phyloP scores from a whole-genome alignment of 2,888 invertebrate genomes.

The Argyresthia goedartella region DNA sequence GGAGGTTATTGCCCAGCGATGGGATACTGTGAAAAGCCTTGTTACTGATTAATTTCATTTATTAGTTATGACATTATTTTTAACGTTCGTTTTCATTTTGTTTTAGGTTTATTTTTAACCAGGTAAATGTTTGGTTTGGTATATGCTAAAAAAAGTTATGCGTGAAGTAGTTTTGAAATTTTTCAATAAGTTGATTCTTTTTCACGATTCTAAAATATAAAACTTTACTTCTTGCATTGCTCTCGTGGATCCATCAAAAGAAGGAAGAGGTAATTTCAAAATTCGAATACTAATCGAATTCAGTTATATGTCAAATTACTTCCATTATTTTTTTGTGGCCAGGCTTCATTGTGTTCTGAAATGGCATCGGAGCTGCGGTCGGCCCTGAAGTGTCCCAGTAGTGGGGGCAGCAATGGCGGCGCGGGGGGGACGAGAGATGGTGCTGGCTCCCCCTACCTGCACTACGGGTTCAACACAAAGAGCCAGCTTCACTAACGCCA shows the following conservation, averaged over 20 bases:
- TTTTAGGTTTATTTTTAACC: slow-evolving; percentile 65
- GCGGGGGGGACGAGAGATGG: slow-evolving; percentile 52
- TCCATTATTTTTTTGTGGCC: slow-evolving; percentile 13
- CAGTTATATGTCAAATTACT: slow-evolving; percentile 5
- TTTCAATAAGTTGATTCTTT: neutral
- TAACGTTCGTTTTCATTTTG: slow-evolving; percentile 28
- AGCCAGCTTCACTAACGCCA: slow-evolving; percentile 64
- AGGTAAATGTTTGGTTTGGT: slow-evolving; percentile 19
- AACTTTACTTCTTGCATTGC: neutral
- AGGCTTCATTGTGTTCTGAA: slow-evolving; percentile 80
- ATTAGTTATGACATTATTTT: slow-evolving; percentile 5
- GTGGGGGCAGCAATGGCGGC: slow-evolving; percentile 45
- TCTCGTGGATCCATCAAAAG: slow-evolving; percentile 22
- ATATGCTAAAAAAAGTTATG: no score
- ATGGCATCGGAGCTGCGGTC: slow-evolving; percentile 80
- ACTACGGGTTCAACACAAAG: slow-evolving; percentile 74
- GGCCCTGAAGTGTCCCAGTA: slow-evolving; percentile 75
- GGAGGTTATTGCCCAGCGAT: no score
- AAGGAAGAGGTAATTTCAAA: slow-evolving; percentile 52
- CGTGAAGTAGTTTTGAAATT: no score
- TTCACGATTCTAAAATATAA: neutral
- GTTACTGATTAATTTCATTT: no score
- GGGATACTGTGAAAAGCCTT: no score
- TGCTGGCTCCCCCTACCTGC: slow-evolving; percentile 73
- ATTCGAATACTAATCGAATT: slow-evolving; percentile 19